Conservation (phyloP, 2,113 vertebrate species). For the Leuciscus idus region DNA sequence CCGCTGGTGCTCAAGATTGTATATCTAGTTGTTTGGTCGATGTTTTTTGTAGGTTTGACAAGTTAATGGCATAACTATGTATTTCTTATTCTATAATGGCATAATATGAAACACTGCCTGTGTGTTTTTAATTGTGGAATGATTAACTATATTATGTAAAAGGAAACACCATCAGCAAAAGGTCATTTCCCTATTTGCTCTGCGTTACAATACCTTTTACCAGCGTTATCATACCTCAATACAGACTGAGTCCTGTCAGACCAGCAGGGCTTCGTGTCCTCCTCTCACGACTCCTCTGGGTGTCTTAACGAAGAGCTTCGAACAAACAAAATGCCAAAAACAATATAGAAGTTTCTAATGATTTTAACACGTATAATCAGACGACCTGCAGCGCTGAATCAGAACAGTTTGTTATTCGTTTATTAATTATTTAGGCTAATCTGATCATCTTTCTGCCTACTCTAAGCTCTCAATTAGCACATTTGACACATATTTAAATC, state of each 20-base stretch:
- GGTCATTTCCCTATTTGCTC: not conserved
- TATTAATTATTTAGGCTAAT: not conserved
- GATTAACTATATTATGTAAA: not conserved
- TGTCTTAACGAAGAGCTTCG: not conserved
- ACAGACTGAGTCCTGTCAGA: not conserved
- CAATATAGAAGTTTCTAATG: not conserved
- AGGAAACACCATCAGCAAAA: not conserved
- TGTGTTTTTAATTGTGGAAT: conserved; percentile 41
- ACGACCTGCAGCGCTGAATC: not conserved
- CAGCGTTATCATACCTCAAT: not conserved
- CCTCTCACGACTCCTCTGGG: not conserved
- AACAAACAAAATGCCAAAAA: not conserved
- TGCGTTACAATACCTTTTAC: not conserved
- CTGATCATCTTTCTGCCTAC: not conserved
- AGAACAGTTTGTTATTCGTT: not conserved
- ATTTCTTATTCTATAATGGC: conserved; percentile 64
- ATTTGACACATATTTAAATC: not conserved
- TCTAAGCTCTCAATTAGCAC: not conserved
- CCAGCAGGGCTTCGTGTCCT: not conserved
- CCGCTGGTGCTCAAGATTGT: conserved; percentile 72
- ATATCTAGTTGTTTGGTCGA: conserved; percentile 66
- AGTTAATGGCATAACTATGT: conserved; percentile 71
- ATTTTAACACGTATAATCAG: not conserved
- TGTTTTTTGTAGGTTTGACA: conserved; percentile 58
- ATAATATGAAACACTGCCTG: conserved; percentile 74